Evolutionary conservation across 1,140 invertebrate species (phyloP).

Genomic region (Drosophila pallidifrons): DNA sequence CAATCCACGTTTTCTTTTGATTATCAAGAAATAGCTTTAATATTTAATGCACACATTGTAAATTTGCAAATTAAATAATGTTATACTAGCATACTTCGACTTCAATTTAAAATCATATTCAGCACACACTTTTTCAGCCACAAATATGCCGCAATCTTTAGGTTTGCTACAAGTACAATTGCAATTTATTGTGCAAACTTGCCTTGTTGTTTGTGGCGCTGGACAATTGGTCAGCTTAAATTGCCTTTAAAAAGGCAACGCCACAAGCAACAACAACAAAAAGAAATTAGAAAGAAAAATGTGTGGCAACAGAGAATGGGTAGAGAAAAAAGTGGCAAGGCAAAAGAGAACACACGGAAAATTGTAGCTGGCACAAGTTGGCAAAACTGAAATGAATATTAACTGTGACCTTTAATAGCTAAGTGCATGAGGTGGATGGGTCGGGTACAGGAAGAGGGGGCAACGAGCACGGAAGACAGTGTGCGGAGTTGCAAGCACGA

Average conservation of each 20-base stretch:
- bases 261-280: slow-evolving; percentile 25
- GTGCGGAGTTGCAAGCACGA: slow-evolving; percentile 44
- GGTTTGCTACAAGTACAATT: not conserved
- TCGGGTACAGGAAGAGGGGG: slow-evolving; percentile 5
- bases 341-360: slow-evolving; percentile 31
- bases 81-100: too few species aligned
- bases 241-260: slow-evolving; percentile 59
- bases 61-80: too few species aligned
- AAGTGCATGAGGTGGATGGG: slow-evolving; percentile 37
- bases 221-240: slow-evolving; percentile 54
- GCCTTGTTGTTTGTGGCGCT: not conserved
- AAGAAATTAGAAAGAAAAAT: slow-evolving; percentile 63
- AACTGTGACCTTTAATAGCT: slow-evolving; percentile 80
- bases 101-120: too few species aligned
- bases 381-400: slow-evolving; percentile 78
- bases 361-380: slow-evolving; percentile 50
- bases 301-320: slow-evolving; percentile 1
- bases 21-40: too few species aligned
- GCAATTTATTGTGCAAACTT: not conserved
- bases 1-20: too few species aligned
- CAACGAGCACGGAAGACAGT: not conserved
- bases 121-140: not conserved
- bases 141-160: not conserved
- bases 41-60: too few species aligned
- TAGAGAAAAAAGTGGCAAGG: not conserved